phyloP scores from a whole-genome alignment of 1,140 invertebrate species.

The Myzus persicae region DNA sequence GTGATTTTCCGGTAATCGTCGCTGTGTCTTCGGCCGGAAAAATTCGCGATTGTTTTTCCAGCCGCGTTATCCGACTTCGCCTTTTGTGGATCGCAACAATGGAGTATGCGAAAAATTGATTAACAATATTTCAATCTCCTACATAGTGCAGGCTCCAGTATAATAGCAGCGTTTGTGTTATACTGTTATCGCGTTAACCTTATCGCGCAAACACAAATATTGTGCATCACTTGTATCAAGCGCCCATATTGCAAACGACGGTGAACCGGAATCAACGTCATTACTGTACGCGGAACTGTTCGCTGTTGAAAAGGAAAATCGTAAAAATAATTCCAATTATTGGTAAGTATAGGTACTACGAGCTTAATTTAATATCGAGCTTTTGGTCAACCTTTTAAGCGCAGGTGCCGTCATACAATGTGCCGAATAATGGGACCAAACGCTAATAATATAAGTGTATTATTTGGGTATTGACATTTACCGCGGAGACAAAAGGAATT shows the following conservation, averaged over 20 bases:
- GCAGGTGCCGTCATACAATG: neutral
- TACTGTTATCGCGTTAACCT: neutral
- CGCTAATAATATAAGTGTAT: neutral
- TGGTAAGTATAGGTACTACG: neutral
- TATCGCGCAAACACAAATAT: neutral
- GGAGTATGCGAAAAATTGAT: neutral
- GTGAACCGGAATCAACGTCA: neutral
- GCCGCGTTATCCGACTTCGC: neutral
- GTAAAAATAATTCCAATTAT: neutral
- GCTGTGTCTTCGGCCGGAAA: neutral
- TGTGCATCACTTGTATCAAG: too few relatives aligned
- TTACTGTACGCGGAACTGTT: neutral
- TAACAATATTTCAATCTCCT: neutral
- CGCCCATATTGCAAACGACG: neutral
- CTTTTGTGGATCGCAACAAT: neutral
- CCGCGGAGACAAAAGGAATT: slow-evolving; percentile 6
- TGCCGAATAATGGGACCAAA: neutral
- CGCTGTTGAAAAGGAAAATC: neutral
- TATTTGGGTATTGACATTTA: slow-evolving; percentile 29
- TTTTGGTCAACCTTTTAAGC: neutral
- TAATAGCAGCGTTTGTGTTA: neutral
- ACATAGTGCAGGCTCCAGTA: too few relatives aligned
- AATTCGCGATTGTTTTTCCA: neutral
- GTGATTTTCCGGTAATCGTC: neutral
- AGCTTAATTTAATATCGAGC: neutral